These are phyloP conservation scores for Drosophila setosimentum DNA, from an alignment of 2,888 invertebrate genomes.

Conservation along the genomic window DNA sequence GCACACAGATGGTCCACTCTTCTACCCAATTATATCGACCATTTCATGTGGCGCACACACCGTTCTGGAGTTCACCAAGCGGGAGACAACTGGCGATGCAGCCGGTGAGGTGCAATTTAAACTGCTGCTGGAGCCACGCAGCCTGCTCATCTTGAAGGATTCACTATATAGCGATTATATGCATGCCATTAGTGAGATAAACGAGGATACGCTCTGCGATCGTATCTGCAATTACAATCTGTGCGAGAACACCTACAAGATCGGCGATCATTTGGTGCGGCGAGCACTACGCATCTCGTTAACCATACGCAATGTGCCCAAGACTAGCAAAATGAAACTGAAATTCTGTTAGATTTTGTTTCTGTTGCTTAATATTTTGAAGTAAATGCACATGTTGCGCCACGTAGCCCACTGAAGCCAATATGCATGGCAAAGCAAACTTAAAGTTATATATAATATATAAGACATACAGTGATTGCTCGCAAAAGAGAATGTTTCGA, in stretches of 20 bases:
- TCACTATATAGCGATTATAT: slow-evolving; percentile 93
- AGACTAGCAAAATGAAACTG: slow-evolving; percentile 91
- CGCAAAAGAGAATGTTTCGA: not conserved
- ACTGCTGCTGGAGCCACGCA: slow-evolving; percentile 93
- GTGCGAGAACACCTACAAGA: slow-evolving; percentile 87
- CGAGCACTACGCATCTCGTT: slow-evolving; percentile 92
- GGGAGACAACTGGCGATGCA: slow-evolving; percentile 44
- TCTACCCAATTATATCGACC: slow-evolving; percentile 96
- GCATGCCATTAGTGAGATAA: slow-evolving; percentile 93
- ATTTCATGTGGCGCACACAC: slow-evolving; percentile 96
- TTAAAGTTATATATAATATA: slow-evolving; percentile 16
- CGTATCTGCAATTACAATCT: slow-evolving; percentile 88
- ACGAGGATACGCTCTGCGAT: slow-evolving; percentile 88
- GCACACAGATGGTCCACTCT: slow-evolving; percentile 97
- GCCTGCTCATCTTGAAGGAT: slow-evolving; percentile 93
- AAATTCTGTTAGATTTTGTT: slow-evolving; percentile 85
- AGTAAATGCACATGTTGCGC: slow-evolving; percentile 42
- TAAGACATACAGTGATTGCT: not conserved
- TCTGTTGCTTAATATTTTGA: slow-evolving; percentile 27
- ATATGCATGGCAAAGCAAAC: slow-evolving; percentile 22
- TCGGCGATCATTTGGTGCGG: slow-evolving; percentile 89
- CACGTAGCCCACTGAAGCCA: slow-evolving; percentile 63
- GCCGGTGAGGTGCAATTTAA: slow-evolving; percentile 87
- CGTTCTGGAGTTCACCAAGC: slow-evolving; percentile 90
- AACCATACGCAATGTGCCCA: slow-evolving; percentile 97